Conservation (phyloP, 2,113 vertebrate species). For the Empidonax alnorum region DNA sequence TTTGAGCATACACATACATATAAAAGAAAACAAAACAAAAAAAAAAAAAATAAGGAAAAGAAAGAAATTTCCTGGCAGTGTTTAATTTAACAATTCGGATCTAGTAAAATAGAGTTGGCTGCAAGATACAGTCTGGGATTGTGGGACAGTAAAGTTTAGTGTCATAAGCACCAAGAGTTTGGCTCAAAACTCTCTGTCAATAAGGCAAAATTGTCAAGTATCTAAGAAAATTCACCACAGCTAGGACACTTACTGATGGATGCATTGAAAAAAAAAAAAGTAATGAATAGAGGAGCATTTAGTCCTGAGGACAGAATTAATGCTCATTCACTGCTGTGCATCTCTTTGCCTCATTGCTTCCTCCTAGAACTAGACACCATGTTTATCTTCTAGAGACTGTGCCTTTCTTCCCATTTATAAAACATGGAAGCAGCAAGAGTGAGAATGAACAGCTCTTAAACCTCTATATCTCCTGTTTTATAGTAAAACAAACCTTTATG, state of each 20-base stretch:
- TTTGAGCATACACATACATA: rapidly evolving
- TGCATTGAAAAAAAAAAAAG: background rate
- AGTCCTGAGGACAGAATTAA: background rate
- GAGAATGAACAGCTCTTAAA: background rate
- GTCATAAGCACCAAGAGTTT: background rate
- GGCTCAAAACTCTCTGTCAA: background rate
- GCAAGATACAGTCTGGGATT: no score
- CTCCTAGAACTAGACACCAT: background rate
- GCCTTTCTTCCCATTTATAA: background rate
- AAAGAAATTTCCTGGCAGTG: background rate
- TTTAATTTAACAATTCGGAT: background rate
- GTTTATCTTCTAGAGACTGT: background rate
- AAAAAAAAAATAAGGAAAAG: no score
- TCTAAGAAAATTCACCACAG: background rate
- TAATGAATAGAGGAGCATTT: background rate
- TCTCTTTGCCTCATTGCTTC: background rate
- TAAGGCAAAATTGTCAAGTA: background rate
- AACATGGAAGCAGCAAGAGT: background rate
- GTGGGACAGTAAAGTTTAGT: no score
- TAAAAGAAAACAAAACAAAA: rapidly evolving
- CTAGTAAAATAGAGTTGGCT: background rate
- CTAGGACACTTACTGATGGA: background rate
- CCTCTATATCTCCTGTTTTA: background rate
- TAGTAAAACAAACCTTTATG: background rate
- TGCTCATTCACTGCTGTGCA: background rate